Base-by-base conservation (phyloP, 2,797 vertebrate genomes). In the Spinus olivaceus region DNA sequence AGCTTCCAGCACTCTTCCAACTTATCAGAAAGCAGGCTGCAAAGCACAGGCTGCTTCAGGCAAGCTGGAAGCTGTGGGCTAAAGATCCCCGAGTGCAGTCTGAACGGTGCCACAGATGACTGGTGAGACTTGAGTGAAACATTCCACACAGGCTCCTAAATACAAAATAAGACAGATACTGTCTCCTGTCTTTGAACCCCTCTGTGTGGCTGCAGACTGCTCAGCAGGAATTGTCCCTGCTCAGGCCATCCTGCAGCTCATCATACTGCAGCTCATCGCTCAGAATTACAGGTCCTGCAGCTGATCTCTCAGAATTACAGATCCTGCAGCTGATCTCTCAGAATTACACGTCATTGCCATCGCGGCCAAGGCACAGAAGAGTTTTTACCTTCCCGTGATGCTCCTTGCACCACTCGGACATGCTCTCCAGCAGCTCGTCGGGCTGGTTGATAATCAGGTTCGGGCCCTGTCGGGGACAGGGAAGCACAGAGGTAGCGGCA, bases 351-450 rank as follows among this genome's bases (percentile, higher is more conserved):
- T 12, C 33, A 3, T 0, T 8, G 6, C 0, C 47, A 17, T 0
- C 22, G 23, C 15, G 10, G 89, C 74, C 37, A 30, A 46, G 56
- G 8, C 53, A 14, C n/a, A 56, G 91, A 19, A 7, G 30, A 42
- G 42, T 97, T 65, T 59, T 59, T 97, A 99, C 99, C 98, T 99
- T 98, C 33, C 99, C 99, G 41, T 99, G 99, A 66, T 99, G 99
- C 94, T 99, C 98, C 95, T 98, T 98, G 96, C 99, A 99, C 99
- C 99, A 99, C 33, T 99, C 98, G 2, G 99, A 99, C 99, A 99
- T 99, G 96, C 98, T 79, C 11, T 99, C 98, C 97, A 99, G 97
- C 84, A 99, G 97, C 92, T 99, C 98, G 7, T 99, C 98, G 4
- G 99, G 98, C 97, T 99, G 99, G 13, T 99, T 99, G 47, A 99